Conservation (phyloP, 2,113 vertebrate genomes). For the Dinomys branickii region DNA sequence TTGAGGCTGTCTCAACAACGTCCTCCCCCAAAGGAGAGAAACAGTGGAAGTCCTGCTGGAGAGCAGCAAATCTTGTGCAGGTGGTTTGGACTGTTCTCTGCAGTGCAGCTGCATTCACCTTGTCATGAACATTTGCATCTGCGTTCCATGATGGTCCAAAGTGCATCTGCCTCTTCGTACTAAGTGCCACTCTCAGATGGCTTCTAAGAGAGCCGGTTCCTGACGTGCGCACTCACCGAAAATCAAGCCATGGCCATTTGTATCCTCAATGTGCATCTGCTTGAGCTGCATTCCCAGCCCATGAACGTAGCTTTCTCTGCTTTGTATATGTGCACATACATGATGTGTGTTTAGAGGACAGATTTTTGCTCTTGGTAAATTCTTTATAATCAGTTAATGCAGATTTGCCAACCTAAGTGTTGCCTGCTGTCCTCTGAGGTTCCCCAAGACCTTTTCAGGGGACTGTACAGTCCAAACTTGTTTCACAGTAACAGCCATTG, state of each 20-base stretch:
- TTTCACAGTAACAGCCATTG: background rate
- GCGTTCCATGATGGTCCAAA: background rate
- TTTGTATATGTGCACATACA: background rate
- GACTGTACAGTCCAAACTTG: background rate
- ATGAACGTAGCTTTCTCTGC: background rate
- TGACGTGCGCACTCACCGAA: too few relatives aligned
- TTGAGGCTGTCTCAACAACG: background rate
- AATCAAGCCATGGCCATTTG: too few relatives aligned
- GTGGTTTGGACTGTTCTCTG: background rate
- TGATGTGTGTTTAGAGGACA: background rate
- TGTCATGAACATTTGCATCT: background rate
- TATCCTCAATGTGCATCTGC: background rate
- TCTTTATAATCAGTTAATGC: background rate
- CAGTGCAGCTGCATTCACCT: background rate
- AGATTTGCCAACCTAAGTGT: background rate
- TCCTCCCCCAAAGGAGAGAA: background rate
- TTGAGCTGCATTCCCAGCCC: background rate
- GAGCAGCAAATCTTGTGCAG: background rate
- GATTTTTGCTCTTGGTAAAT: background rate
- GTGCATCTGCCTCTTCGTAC: background rate
- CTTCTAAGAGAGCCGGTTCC: background rate
- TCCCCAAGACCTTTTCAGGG: background rate
- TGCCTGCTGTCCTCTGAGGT: background rate
- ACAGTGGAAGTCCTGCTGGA: background rate
- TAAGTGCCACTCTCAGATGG: background rate